A percentile compares a stretch with the other conserved stretches of the same genome.
Conservation (phyloP, 2,888 invertebrate species). For the Synanthedon myopaeformis region DNA sequence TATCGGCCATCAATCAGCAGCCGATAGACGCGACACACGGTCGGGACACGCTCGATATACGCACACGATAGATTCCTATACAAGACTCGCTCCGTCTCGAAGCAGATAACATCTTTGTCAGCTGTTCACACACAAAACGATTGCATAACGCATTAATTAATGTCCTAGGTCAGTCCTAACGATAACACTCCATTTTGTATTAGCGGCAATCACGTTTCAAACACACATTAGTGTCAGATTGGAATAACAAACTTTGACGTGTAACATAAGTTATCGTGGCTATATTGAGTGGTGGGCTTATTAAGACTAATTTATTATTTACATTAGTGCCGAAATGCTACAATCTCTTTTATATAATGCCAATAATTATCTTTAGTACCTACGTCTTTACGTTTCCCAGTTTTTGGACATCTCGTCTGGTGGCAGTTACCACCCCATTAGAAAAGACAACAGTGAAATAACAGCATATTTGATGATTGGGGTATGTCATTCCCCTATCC, state of each 20-base stretch:
- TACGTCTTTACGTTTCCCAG: too few relatives aligned
- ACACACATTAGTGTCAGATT: conserved; percentile 7
- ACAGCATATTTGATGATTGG: too few relatives aligned
- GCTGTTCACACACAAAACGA: background rate
- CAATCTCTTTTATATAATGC: too few relatives aligned
- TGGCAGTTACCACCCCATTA: background rate
- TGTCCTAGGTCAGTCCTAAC: background rate
- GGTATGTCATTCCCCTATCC: too few relatives aligned
- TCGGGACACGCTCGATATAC: conserved; percentile 3
- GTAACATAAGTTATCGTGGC: background rate
- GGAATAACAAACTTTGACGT: conserved; percentile 1
- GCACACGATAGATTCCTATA: background rate
- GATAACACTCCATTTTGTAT: background rate
- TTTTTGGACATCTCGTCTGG: too few relatives aligned
- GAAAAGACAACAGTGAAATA: too few relatives aligned
- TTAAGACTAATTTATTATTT: background rate
- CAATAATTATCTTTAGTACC: too few relatives aligned
- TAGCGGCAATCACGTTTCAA: conserved; percentile 13
- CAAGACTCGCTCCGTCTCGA: background rate
- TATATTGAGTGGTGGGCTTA: background rate
- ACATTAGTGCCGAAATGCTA: background rate
- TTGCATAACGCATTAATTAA: background rate
- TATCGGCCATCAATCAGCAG: conserved; percentile 65
- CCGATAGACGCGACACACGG: conserved; percentile 16
- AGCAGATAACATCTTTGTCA: conserved; percentile 2